phyloP scores from a whole-genome alignment of 1,140 invertebrate species.

The Orchesella cincta region DNA sequence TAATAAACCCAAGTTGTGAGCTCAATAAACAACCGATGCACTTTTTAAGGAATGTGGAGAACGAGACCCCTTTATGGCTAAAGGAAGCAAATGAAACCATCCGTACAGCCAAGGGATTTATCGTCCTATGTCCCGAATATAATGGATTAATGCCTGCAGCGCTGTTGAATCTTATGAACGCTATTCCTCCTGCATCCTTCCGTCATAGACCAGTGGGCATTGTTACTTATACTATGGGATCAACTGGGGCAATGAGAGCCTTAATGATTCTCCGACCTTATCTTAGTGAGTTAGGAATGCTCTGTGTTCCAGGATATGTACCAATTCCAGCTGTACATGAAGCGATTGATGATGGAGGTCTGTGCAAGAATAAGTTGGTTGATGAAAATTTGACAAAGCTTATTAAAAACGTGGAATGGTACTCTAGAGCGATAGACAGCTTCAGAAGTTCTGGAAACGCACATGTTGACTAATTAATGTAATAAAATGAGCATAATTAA shows the following conservation, averaged over 20 bases:
- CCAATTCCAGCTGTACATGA: slow-evolving; percentile 56
- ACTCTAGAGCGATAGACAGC: slow-evolving; percentile 54
- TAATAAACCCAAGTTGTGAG: slow-evolving; percentile 52
- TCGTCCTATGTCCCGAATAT: slow-evolving; percentile 57
- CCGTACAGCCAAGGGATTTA: slow-evolving; percentile 55
- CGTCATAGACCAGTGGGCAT: slow-evolving; percentile 58
- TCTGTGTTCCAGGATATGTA: slow-evolving; percentile 28
- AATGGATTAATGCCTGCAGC: slow-evolving; percentile 59
- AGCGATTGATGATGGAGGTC: slow-evolving; percentile 54
- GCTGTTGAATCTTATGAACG: slow-evolving; percentile 57
- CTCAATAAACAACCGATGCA: slow-evolving; percentile 55
- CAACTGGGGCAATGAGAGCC: slow-evolving; percentile 58
- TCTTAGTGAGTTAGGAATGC: slow-evolving; percentile 58
- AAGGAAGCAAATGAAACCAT: slow-evolving; percentile 54
- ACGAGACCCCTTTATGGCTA: slow-evolving; percentile 54
- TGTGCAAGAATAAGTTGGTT: slow-evolving; percentile 52
- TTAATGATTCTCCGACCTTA: slow-evolving; percentile 57
- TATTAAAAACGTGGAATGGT: slow-evolving; percentile 57
- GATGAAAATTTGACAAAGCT: slow-evolving; percentile 50
- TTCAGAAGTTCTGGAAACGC: slow-evolving; percentile 43
- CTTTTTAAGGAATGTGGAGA: slow-evolving; percentile 52
- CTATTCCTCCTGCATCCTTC: slow-evolving; percentile 56
- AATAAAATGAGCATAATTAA: no score
- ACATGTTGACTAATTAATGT: background rate
- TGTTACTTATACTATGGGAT: slow-evolving; percentile 58